Evolutionary conservation across 1,140 invertebrate genomes (phyloP).

Genomic region (Drosophila tsacasi): DNA sequence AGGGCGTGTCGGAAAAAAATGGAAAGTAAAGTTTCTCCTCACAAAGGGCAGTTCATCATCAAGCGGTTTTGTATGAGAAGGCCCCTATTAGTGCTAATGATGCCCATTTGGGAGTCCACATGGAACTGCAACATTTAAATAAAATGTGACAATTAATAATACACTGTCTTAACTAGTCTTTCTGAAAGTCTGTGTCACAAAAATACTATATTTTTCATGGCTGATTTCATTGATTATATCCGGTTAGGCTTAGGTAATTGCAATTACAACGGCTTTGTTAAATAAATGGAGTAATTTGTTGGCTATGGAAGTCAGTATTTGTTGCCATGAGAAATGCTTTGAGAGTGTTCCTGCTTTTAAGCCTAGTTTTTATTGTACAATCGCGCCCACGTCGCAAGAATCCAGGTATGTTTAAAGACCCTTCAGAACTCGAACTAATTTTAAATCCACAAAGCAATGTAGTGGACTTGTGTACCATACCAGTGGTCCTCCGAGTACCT

Average conservation of each 20-base stretch:
- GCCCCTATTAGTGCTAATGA: constrained; percentile 30
- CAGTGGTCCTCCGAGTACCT: not conserved
- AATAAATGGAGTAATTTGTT: not conserved
- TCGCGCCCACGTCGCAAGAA: not conserved
- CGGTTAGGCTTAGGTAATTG: not conserved
- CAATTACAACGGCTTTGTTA: not conserved
- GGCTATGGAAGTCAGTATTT: too few relatives aligned
- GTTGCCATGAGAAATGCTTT: not conserved
- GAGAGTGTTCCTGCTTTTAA: not conserved
- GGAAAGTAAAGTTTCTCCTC: constrained; percentile 4
- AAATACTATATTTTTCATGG: not conserved
- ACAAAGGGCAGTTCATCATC: constrained; percentile 32
- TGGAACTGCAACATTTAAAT: constrained; percentile 12
- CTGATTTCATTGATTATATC: not conserved
- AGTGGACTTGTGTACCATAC: constrained; percentile 6
- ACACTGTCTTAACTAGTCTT: not conserved
- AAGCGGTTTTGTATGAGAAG: not conserved
- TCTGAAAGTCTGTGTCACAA: not conserved
- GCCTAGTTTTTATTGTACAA: not conserved
- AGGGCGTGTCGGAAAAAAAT: not conserved
- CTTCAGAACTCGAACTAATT: not conserved
- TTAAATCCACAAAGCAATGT: not conserved
- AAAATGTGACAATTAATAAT: constrained; percentile 16
- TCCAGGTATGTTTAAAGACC: not conserved
- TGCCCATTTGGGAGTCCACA: constrained; percentile 1